A percentile compares a stretch with the other conserved stretches of the same genome.
Conservation (phyloP, 2,888 invertebrate genomes). For the Prosopocoilus inquinatus region DNA sequence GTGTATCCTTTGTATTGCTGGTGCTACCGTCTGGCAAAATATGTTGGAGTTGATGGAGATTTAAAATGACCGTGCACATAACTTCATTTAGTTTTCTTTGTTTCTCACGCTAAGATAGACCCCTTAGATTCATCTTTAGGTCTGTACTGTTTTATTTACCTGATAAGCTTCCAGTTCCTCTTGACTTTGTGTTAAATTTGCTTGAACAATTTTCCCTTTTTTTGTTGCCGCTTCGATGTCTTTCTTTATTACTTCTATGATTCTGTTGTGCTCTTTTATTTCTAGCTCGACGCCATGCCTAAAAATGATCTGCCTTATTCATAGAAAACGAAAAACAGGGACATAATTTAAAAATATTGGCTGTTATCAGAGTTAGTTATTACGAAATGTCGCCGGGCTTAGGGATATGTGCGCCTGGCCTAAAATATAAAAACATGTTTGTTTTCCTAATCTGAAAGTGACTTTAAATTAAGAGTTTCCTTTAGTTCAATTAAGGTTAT, state of each 20-base stretch:
- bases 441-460: too few relatives aligned
- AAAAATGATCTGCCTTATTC: not conserved
- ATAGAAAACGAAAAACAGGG: too few relatives aligned
- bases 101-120: conserved; percentile 60
- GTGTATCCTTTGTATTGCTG: conserved; percentile 52
- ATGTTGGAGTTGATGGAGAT: conserved; percentile 67
- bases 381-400: too few relatives aligned
- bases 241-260: conserved; percentile 58
- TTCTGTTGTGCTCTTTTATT: conserved; percentile 58
- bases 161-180: conserved; percentile 63
- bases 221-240: conserved; percentile 30
- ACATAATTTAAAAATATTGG: too few relatives aligned
- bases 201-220: conserved; percentile 10
- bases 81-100: conserved; percentile 79
- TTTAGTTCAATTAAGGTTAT: too few relatives aligned
- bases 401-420: too few relatives aligned
- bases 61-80: conserved; percentile 65
- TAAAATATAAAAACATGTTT: too few relatives aligned
- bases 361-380: too few relatives aligned
- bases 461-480: too few relatives aligned
- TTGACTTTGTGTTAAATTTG: conserved; percentile 14
- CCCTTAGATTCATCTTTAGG: not conserved
- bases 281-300: conserved; percentile 59
- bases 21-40: conserved; percentile 45
- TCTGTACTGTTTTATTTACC: conserved; percentile 48